phyloP scores from a whole-genome alignment of 2,113 vertebrate genomes.

The Piliocolobus tephrosceles region DNA sequence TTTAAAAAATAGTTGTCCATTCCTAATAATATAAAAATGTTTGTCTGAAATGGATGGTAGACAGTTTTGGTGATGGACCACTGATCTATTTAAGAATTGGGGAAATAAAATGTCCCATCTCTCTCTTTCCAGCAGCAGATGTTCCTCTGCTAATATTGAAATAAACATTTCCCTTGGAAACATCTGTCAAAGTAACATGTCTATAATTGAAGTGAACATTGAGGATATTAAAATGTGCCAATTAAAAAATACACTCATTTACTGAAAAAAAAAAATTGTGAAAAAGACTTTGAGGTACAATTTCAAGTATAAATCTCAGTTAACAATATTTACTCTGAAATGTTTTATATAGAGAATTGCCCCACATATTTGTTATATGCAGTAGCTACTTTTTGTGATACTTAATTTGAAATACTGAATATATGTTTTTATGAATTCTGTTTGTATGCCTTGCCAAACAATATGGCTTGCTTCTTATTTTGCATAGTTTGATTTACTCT shows the following conservation, averaged over 20 bases:
- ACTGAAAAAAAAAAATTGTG: conserved; percentile 26
- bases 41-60: not conserved
- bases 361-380: not conserved
- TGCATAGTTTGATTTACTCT: not conserved
- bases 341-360: not conserved
- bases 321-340: not conserved
- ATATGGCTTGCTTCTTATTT: not conserved
- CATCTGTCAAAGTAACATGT: conserved; percentile 40
- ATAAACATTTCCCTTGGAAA: conserved; percentile 60
- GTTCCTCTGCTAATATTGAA: conserved; percentile 58
- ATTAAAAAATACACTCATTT: not conserved
- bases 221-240: conserved; percentile 36
- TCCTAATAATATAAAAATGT: conserved; percentile 9
- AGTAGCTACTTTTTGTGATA: not conserved
- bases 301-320: conserved; percentile 22
- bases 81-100: not conserved
- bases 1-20: not conserved
- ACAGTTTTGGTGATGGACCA: not conserved
- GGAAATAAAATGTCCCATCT: not conserved
- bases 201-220: conserved; percentile 47
- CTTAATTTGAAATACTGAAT: conserved; percentile 8
- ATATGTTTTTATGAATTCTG: not conserved
- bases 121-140: conserved; percentile 23
- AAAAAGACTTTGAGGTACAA: not conserved
- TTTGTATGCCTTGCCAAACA: not conserved